Conservation (phyloP, 2,888 invertebrate genomes). For the Ophioninae sp. region DNA sequence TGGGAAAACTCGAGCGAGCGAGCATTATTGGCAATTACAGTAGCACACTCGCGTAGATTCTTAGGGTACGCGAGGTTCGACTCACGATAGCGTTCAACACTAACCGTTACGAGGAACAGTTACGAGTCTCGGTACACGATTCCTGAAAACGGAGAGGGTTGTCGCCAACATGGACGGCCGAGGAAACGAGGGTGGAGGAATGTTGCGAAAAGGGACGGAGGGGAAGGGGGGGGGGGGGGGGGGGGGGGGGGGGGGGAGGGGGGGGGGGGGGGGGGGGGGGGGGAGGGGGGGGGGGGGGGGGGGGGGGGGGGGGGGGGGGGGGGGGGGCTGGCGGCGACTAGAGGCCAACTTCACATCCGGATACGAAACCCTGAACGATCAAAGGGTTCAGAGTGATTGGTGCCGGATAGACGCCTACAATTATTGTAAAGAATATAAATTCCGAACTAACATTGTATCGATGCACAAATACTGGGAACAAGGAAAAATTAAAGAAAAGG, state of each 20-base stretch:
- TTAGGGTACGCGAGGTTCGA: conserved; percentile 44
- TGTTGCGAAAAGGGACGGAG: too few species aligned
- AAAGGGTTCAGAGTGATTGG: too few species aligned
- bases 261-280: background rate
- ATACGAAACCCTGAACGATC: too few species aligned
- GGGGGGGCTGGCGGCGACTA: background rate
- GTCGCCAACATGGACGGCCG: conserved; percentile 14
- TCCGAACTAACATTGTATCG: too few species aligned
- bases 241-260: background rate
- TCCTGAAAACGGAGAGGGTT: conserved; percentile 59
- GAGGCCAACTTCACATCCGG: too few species aligned
- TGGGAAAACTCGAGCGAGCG: conserved; percentile 36
- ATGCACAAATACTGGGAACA: too few species aligned
- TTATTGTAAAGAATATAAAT: too few species aligned
- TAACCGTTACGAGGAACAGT: conserved; percentile 65
- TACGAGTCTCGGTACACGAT: conserved; percentile 64
- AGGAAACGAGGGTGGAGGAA: too few species aligned
- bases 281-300: background rate
- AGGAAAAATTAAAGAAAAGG: too few species aligned
- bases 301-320: background rate
- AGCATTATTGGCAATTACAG: conserved; percentile 67
- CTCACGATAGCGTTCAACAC: conserved; percentile 48
- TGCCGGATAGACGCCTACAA: too few species aligned
- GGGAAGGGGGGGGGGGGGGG: background rate
- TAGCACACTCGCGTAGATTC: conserved; percentile 21